Evolutionary conservation across 1,140 invertebrate genomes (phyloP).

Genomic region (Amyelois transitella): DNA sequence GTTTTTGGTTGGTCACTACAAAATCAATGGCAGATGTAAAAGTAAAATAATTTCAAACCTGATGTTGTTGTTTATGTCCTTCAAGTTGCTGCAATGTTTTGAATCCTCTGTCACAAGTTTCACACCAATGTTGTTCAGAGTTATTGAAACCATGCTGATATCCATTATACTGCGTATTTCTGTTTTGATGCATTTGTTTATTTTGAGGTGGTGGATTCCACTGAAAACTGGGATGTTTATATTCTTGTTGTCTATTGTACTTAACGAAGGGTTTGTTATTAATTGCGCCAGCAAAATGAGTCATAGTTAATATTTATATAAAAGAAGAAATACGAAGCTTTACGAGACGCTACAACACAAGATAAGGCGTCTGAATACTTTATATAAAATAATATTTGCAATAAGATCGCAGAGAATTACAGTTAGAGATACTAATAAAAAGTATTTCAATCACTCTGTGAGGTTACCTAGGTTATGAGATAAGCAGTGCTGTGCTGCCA

Average conservation of each 20-base stretch:
- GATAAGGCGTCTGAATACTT: too few species aligned
- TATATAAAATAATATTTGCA: too few species aligned
- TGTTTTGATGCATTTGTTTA: background rate
- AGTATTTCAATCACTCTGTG: too few species aligned
- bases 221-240: background rate
- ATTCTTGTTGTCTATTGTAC: background rate
- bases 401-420: too few species aligned
- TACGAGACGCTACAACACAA: too few species aligned
- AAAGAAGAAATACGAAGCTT: background rate
- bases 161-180: background rate
- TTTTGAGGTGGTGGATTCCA: background rate
- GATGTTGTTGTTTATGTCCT: conserved; percentile 81
- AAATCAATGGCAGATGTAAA: too few species aligned
- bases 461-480: too few species aligned
- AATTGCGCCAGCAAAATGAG: background rate
- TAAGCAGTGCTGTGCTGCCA: too few species aligned
- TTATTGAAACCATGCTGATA: background rate
- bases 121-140: conserved; percentile 76
- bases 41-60: conserved; percentile 37
- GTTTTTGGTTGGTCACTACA: too few species aligned
- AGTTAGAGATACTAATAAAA: too few species aligned
- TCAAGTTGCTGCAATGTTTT: conserved; percentile 74
- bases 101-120: conserved; percentile 85
- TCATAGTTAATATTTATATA: too few species aligned
- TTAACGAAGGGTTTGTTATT: background rate